A percentile compares a stretch with the other conserved stretches of the same genome.
Evolutionary conservation across 2,888 invertebrate genomes (phyloP).

Genomic region (Holacanthella duospinosa): DNA sequence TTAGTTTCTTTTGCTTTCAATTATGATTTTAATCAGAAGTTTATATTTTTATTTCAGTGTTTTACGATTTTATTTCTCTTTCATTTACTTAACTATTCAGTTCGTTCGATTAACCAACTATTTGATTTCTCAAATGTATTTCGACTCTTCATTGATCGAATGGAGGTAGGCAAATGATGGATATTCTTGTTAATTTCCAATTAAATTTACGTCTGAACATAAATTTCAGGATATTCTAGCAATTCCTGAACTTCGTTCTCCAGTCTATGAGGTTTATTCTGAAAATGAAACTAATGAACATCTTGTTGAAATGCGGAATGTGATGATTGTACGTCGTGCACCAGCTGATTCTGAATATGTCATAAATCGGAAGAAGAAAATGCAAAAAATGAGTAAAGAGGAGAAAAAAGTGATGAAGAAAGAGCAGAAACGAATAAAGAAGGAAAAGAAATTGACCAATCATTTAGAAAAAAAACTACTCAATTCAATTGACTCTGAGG

Average conservation of each 20-base stretch:
- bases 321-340: slow-evolving; percentile 22
- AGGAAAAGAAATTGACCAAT: slow-evolving; percentile 13
- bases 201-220: background rate
- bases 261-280: background rate
- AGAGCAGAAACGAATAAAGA: slow-evolving; percentile 7
- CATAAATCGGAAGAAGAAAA: background rate
- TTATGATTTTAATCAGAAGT: background rate
- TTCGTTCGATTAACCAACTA: slow-evolving; percentile 28
- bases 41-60: slow-evolving; percentile 19
- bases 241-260: background rate
- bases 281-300: background rate
- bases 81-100: slow-evolving; percentile 31
- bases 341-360: slow-evolving; percentile 8
- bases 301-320: background rate
- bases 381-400: background rate
- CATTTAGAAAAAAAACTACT: slow-evolving; percentile 18
- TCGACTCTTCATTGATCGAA: slow-evolving; percentile 25
- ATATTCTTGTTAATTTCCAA: background rate
- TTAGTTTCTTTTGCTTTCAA: background rate
- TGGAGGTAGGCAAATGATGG: slow-evolving; percentile 23
- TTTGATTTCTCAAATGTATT: slow-evolving; percentile 24
- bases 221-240: slow-evolving; percentile 5
- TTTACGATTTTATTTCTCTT: slow-evolving; percentile 34
- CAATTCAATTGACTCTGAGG: slow-evolving; percentile 9
- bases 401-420: slow-evolving; percentile 12